Conservation (phyloP, 2,113 vertebrate genomes). For the Cervus canadensis region DNA sequence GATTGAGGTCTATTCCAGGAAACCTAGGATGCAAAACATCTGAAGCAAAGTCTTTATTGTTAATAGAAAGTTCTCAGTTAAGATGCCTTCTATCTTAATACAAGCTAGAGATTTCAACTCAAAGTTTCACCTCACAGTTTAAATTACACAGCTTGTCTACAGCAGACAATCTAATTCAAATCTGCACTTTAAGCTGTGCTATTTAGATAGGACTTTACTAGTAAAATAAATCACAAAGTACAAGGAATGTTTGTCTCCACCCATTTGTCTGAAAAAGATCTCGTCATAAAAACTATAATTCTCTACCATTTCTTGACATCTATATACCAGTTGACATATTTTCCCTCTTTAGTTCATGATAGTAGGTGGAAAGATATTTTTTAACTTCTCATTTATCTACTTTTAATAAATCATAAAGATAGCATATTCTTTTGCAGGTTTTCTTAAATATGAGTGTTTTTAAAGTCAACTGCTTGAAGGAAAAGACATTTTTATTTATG, state of each 20-base stretch:
- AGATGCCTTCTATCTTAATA: neutral
- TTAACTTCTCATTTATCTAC: conserved; percentile 58
- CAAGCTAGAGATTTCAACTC: neutral
- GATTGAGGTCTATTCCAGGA: neutral
- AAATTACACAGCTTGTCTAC: neutral
- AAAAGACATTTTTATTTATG: conserved; percentile 66
- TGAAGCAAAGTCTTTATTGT: neutral
- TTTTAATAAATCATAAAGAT: conserved; percentile 69
- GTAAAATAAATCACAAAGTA: conserved; percentile 67
- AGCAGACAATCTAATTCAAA: conserved; percentile 14
- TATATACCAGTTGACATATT: conserved; percentile 43
- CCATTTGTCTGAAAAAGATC: conserved; percentile 55
- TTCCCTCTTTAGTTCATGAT: conserved; percentile 46
- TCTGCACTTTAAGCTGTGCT: neutral
- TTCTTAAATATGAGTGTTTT: conserved; percentile 50
- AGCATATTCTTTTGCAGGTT: conserved; percentile 39
- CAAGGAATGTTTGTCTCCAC: conserved; percentile 52
- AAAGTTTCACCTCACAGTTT: neutral
- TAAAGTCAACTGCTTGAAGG: conserved; percentile 42
- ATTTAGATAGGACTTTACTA: neutral
- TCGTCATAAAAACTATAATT: conserved; percentile 57
- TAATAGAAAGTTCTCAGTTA: neutral
- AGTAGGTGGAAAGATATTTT: conserved; percentile 45
- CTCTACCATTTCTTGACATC: conserved; percentile 34
- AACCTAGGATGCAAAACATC: neutral